Evolutionary conservation across 2,113 vertebrate species (phyloP), one percentile per base, ranked within the genome.

Genomic region (Riparia riparia): DNA sequence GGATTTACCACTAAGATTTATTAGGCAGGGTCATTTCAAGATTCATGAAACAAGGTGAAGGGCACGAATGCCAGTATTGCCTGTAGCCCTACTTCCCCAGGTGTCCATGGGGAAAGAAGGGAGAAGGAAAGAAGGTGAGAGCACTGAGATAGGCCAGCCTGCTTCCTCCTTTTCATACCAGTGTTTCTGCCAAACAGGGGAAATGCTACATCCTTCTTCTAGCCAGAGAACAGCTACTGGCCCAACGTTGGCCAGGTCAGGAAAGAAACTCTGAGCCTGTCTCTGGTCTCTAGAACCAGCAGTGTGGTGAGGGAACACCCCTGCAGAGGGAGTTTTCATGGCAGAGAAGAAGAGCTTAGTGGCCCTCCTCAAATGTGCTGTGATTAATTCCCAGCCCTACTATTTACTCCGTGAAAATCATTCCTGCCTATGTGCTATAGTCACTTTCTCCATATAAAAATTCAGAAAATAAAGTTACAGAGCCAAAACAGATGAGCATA

Each of bases 1-100:
- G 32, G 63, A 69, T 90, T 82, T 82, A 69, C 74, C 50, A 29
- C 53, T 0, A 2, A 88, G 70, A 72, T 92, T 94, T 66, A 65
- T 90, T 82, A 82, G 71, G 74, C 71, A 92, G 74, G 85, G 72
- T 90, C 70, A 56, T 74, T 91, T 72, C 66, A 69, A 60, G 63
- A 79, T 85, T 88, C 63, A 51, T 83, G 66, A 72, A 86, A 69
- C 5, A 49, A 65, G 28, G 31, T 61, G 54, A 78, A 86, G 50
- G 44, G 44, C 49, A 78, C 51, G 74, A 89, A 58, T 54, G 24
- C 21, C 37, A 7, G 21, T 64, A 29, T 25, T 87, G 28, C 49
- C 51, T 31, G 31, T 69, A 91, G 53, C 56, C 10, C 28, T 73
- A 31, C 34, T 80, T 66, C 31, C 42, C 39, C 34, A 61, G 53